These are phyloP conservation scores for Hirtodrosophila duncani DNA, from an alignment of 2,888 invertebrate species.

Conservation along the genomic window DNA sequence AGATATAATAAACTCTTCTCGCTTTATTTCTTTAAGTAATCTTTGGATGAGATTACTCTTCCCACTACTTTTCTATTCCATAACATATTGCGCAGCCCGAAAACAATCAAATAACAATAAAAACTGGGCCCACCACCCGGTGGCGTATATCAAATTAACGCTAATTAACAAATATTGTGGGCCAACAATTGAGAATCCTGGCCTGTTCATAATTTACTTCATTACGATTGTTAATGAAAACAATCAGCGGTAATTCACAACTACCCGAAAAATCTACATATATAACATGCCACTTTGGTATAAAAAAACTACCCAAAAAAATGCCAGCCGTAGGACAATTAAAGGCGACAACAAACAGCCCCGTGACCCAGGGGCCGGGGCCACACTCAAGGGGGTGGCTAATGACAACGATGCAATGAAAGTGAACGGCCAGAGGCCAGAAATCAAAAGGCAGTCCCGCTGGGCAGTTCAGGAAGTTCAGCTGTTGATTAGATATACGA, in stretches of 20 bases:
- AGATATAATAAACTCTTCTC: too few species aligned
- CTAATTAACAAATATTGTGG: constrained; percentile 57
- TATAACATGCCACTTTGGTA: constrained; percentile 1
- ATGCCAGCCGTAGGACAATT: constrained; percentile 45
- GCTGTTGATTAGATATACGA: constrained; percentile 47
- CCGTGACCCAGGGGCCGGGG: constrained; percentile 31
- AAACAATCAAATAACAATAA: constrained; percentile 48
- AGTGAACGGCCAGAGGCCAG: constrained; percentile 32
- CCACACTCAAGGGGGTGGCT: constrained; percentile 52
- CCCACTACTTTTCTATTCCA: neutral
- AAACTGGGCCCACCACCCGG: constrained; percentile 20
- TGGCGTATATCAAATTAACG: constrained; percentile 54
- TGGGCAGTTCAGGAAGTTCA: constrained; percentile 29
- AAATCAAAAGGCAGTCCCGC: constrained; percentile 64
- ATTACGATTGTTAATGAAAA: constrained; percentile 65
- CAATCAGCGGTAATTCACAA: constrained; percentile 61
- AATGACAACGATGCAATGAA: constrained; percentile 59
- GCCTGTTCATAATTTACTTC: constrained; percentile 60
- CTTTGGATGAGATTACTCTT: constrained; percentile 5
- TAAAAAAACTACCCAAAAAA: constrained; percentile 36
- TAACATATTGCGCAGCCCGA: constrained; percentile 31
- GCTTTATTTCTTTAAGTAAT: neutral
- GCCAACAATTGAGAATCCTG: constrained; percentile 30
- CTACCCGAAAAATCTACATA: constrained; percentile 51
- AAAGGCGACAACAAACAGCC: constrained; percentile 68